phyloP scores from a whole-genome alignment of 2,113 vertebrate species.

The Globicephala melas region DNA sequence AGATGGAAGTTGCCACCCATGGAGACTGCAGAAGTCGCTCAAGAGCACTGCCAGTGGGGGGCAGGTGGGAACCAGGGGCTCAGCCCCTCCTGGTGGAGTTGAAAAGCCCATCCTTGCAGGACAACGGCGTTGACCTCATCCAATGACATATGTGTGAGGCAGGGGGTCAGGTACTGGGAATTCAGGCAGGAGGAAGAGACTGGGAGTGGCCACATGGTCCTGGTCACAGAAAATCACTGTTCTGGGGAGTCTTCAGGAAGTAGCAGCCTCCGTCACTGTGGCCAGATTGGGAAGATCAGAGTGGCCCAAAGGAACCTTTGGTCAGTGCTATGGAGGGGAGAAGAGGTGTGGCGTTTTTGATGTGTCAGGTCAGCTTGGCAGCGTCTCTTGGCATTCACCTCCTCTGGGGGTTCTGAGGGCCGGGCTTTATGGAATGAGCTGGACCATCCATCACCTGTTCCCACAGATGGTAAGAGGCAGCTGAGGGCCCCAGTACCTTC shows the following conservation, averaged over 20 bases:
- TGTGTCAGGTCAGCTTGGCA: neutral
- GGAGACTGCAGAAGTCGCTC: neutral
- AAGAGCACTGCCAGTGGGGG: neutral
- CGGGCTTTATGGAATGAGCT: neutral
- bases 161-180: neutral
- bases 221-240: neutral
- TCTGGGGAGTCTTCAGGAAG: neutral
- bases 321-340: accelerated
- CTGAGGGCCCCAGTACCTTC: neutral
- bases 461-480: neutral
- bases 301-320: neutral
- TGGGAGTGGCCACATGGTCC: neutral
- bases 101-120: neutral
- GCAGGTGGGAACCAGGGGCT: neutral
- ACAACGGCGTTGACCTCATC: neutral
- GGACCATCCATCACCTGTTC: neutral
- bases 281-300: neutral
- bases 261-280: neutral
- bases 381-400: neutral
- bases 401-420: neutral
- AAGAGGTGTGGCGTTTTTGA: neutral
- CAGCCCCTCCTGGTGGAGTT: neutral
- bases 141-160: neutral
- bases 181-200: neutral
- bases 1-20: neutral